Percentiles rank a stretch among this genome's conserved stretches.
These are phyloP conservation scores for Epicampocera succincta DNA, from an alignment of 2,888 invertebrate species.

Conservation along the genomic window DNA sequence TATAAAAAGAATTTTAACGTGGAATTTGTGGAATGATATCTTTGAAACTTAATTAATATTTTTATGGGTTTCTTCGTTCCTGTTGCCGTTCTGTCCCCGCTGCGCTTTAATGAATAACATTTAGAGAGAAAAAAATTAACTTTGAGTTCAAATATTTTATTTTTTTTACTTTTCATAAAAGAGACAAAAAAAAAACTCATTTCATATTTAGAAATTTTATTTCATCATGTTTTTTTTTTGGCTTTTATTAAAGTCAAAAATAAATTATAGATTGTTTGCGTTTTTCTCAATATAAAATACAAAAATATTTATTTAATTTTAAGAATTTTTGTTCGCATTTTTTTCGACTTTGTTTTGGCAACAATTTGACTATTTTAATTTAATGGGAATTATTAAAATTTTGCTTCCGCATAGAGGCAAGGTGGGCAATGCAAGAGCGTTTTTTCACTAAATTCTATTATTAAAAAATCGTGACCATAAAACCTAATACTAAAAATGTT, in stretches of 20 bases:
- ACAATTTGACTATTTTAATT: constrained; percentile 10
- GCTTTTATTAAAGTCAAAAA: not conserved
- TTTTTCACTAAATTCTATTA: too few species aligned
- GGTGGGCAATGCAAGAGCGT: too few species aligned
- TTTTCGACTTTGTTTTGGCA: not conserved
- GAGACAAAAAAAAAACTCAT: too few species aligned
- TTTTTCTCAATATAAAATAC: constrained; percentile 1
- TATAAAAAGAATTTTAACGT: too few species aligned
- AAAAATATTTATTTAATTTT: not conserved
- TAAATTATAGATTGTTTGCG: constrained; percentile 13
- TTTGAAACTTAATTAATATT: constrained; percentile 30
- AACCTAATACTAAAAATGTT: too few species aligned
- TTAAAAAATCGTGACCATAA: too few species aligned
- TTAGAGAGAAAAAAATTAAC: constrained; percentile 4
- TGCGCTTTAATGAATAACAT: constrained; percentile 6
- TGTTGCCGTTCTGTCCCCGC: not conserved
- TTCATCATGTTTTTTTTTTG: not conserved
- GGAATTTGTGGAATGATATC: too few species aligned
- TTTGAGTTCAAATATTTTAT: constrained; percentile 9
- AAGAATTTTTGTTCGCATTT: not conserved
- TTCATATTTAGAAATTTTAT: not conserved
- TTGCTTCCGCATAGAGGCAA: not conserved
- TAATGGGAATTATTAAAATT: constrained; percentile 8
- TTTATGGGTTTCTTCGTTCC: constrained; percentile 23
- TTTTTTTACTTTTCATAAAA: not conserved